Percentiles rank a stretch among this genome's conserved stretches.
phyloP scores from a whole-genome alignment of 2,797 vertebrate genomes.

The Urophycis tenuis region DNA sequence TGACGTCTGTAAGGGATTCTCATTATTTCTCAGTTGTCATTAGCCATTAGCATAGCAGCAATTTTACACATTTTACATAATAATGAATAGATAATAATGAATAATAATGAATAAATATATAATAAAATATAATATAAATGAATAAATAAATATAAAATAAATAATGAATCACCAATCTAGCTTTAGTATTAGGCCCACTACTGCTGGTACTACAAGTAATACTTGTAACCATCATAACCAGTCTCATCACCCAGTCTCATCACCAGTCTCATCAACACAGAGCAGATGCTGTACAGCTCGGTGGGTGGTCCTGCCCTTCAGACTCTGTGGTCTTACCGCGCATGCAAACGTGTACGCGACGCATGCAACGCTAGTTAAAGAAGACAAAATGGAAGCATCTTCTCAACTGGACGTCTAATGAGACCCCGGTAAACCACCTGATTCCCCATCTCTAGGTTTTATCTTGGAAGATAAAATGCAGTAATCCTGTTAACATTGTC shows the following conservation, averaged over 20 bases:
- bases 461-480: too few species aligned
- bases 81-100: neutral
- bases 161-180: neutral
- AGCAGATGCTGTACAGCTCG: neutral
- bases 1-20: slow-evolving; percentile 11
- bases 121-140: too few species aligned
- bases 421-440: neutral
- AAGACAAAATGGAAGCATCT: neutral
- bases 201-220: neutral
- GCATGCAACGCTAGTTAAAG: neutral
- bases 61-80: neutral
- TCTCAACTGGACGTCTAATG: neutral
- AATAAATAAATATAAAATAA: too few species aligned
- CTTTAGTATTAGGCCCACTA: neutral
- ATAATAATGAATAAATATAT: too few species aligned
- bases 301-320: neutral
- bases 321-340: neutral
- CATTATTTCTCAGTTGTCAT: neutral
- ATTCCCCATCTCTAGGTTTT: neutral
- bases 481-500: neutral
- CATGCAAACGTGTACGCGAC: neutral
- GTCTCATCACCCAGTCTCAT: neutral
- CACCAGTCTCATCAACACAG: neutral
- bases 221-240: neutral
- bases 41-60: neutral